Evolutionary conservation across 1,140 invertebrate species (phyloP).

Genomic region (Saccostrea echinata): DNA sequence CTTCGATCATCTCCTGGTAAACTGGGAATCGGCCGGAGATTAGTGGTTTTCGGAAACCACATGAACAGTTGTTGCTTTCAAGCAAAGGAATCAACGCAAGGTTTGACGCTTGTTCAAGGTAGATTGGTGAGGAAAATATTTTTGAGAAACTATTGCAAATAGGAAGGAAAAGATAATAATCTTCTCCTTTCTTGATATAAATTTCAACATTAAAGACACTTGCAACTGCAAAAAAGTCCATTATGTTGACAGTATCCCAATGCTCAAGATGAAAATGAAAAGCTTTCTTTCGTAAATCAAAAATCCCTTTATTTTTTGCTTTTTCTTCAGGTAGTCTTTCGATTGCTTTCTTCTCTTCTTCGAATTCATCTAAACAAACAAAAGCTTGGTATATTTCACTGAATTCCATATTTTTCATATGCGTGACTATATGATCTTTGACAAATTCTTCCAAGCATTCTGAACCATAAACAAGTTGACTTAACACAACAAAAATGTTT

Average conservation of each 20-base stretch:
- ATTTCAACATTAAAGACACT: conserved; percentile 26
- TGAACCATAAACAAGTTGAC: not conserved
- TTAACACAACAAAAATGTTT: not conserved
- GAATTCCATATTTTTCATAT: not conserved
- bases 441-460: not conserved
- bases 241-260: not conserved
- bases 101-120: not conserved
- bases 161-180: not conserved
- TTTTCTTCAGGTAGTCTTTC: not conserved
- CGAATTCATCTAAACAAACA: not conserved
- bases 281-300: not conserved
- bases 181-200: not conserved
- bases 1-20: not conserved
- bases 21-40: not conserved
- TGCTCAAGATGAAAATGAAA: not conserved
- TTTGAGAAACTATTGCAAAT: not conserved
- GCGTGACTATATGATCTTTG: not conserved
- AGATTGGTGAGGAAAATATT: not conserved
- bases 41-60: not conserved
- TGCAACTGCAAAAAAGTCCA: conserved; percentile 16
- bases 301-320: not conserved
- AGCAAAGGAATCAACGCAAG: not conserved
- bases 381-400: not conserved
- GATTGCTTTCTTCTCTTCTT: not conserved
- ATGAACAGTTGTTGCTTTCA: not conserved